These are phyloP conservation scores for Pempheris klunzingeri DNA, from an alignment of 2,797 vertebrate genomes.

Conservation along the genomic window DNA sequence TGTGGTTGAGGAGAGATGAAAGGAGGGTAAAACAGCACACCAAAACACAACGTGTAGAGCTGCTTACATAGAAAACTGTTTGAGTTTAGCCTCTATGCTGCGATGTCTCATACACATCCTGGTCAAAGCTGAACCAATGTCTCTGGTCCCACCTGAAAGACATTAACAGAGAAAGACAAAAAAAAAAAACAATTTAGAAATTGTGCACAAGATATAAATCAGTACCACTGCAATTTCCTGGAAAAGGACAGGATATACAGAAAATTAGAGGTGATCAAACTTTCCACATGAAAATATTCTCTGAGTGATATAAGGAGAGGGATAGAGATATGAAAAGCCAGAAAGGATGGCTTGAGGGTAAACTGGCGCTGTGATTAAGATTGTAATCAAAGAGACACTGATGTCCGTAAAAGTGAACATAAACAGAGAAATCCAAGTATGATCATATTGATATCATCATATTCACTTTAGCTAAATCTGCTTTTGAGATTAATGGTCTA, in stretches of 20 bases:
- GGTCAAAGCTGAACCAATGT: slow-evolving; percentile 89
- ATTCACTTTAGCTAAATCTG: no score
- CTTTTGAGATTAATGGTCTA: no score
- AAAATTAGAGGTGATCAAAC: not conserved
- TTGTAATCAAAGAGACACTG: no score
- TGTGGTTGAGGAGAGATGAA: not conserved
- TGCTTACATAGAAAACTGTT: slow-evolving; percentile 87
- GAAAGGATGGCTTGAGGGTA: no score
- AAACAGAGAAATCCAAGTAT: no score
- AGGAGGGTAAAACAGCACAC: not conserved
- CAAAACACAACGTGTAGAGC: not conserved
- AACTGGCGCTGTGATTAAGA: no score
- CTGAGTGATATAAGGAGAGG: not conserved
- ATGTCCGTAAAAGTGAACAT: no score
- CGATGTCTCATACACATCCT: slow-evolving; percentile 91
- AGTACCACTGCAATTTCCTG: not conserved
- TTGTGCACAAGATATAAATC: slow-evolving; percentile 3
- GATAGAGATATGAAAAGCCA: no score
- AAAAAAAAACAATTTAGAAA: no score
- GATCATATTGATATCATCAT: no score
- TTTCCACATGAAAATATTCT: not conserved
- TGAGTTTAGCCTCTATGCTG: slow-evolving; percentile 89
- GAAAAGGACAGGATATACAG: not conserved
- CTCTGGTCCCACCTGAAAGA: slow-evolving; percentile 87
- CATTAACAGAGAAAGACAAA: not conserved